A percentile compares a stretch with the other conserved stretches of the same genome.
Evolutionary conservation across 2,888 invertebrate genomes (phyloP).

Genomic region (Chouioia cunea): DNA sequence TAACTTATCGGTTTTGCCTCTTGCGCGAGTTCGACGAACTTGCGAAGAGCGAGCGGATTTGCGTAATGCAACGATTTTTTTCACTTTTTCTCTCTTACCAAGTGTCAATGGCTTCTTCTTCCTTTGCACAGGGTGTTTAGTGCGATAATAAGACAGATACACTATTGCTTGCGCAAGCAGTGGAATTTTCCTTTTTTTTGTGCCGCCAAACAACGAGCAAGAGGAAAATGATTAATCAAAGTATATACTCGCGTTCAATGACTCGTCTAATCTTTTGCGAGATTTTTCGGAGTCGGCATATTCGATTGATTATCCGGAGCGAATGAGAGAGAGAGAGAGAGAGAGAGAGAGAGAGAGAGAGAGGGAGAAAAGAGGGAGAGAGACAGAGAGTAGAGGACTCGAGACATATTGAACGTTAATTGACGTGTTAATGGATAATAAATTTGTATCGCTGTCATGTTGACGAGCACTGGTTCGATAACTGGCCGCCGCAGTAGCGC

Average conservation of each 20-base stretch:
- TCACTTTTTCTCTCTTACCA: neutral
- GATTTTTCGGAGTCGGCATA: no score
- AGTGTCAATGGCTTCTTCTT: constrained; percentile 43
- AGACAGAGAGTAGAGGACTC: constrained; percentile 36
- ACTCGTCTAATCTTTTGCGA: no score
- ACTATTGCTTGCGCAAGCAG: no score
- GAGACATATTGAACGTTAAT: constrained; percentile 58
- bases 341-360: constrained; percentile 35
- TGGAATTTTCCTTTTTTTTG: neutral
- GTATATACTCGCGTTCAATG: no score
- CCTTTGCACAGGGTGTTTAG: constrained; percentile 7
- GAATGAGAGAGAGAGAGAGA: constrained; percentile 40
- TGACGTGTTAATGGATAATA: constrained; percentile 64
- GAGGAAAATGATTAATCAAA: no score
- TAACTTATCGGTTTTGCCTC: constrained; percentile 44
- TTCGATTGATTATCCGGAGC: constrained; percentile 43
- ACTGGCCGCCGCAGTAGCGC: constrained; percentile 53
- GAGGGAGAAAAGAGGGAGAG: neutral
- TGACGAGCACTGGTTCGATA: constrained; percentile 51
- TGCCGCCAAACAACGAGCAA: neutral
- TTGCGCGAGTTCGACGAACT: constrained; percentile 43
- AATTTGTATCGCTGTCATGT: constrained; percentile 58
- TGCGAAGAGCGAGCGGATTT: constrained; percentile 43
- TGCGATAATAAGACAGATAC: neutral
- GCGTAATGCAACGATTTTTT: constrained; percentile 35